Percentiles rank a stretch among this genome's conserved stretches.
These are phyloP conservation scores for Leptinotarsa juncta DNA, from an alignment of 2,888 invertebrate species.

Conservation along the genomic window DNA sequence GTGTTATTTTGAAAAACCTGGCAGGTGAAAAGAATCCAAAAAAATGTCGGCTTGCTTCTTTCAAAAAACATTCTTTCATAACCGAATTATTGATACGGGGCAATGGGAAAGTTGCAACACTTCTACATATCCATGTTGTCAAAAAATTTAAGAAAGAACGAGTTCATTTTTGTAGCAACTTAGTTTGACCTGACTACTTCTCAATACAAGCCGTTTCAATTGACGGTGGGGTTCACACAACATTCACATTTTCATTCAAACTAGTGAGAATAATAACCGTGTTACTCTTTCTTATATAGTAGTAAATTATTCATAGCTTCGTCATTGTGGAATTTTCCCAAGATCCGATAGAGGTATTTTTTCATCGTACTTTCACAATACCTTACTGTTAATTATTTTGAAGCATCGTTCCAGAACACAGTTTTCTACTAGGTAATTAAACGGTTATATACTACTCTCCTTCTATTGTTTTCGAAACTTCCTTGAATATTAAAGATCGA, in stretches of 20 bases:
- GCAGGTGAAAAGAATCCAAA: too few species aligned
- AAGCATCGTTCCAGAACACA: conserved; percentile 48
- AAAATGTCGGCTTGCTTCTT: too few species aligned
- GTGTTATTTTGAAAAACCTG: too few species aligned
- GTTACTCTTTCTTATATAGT: conserved; percentile 17
- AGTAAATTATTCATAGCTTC: conserved; percentile 34
- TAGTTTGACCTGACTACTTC: conserved; percentile 1
- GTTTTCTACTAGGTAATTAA: conserved; percentile 47
- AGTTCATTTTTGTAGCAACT: not conserved
- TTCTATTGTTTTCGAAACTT: conserved; percentile 39
- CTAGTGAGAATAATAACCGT: conserved; percentile 25
- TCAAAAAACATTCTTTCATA: too few species aligned
- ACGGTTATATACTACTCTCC: conserved; percentile 35
- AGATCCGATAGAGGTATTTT: conserved; percentile 30
- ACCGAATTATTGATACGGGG: not conserved
- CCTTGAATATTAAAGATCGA: conserved; percentile 32
- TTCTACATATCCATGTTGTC: too few species aligned
- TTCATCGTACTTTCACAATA: conserved; percentile 45
- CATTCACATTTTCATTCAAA: conserved; percentile 19
- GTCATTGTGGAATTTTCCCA: conserved; percentile 25
- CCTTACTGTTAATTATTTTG: conserved; percentile 45
- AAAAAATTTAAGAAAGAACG: too few species aligned
- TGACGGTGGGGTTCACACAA: conserved; percentile 13
- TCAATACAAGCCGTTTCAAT: conserved; percentile 6
- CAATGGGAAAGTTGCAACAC: too few species aligned